Evolutionary conservation across 2,113 vertebrate genomes (phyloP), one percentile per base, ranked within the genome.

Genomic region (Scolopax mira): DNA sequence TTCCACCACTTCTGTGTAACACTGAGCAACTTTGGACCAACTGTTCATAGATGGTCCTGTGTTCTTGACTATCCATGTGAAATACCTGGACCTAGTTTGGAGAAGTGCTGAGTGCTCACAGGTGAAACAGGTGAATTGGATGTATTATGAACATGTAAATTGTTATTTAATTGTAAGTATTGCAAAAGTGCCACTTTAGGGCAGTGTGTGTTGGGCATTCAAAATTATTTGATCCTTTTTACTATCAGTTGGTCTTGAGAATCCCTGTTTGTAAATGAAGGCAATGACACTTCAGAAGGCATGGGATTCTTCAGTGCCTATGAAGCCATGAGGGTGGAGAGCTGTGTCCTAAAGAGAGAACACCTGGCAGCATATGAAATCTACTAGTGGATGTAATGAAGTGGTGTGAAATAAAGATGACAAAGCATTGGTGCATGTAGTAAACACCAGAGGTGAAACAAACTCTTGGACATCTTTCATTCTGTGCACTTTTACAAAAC

Each of bases 351-450:
- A 2, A 3, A 7, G 24, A 74, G 82, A 35, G 24, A 51, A 5
- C 14, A 18, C 39, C 16, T 65, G 54, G 13, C 54, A 70, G 44
- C 5, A 5, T 41, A 4, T 21, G 15, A 60, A 44, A 33, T 37
- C 54, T 13, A 6, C 23, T 46, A 33, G 13, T 13, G 22, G 39
- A 8, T 57, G 42, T n/a, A 27, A 33, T 37, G 42, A 61, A 44
- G 51, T 35, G 16, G 4, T 49, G 22, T 88, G 42, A 11, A 41
- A 0, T 64, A 54, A 77, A 33, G 52, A 11, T 35, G 57, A 37
- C 13, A 39, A 55, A 35, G 23, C 15, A 10, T 2, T 0, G 1
- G 13, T 33, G 7, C 30, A 8, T 3, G 13, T 39, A 25, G 61
- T 66, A 42, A 73, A 15, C 41, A 27, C n/a, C 22, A 39, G 55